Conservation (phyloP, 2,888 invertebrate genomes). For the Gortyna flavago region DNA sequence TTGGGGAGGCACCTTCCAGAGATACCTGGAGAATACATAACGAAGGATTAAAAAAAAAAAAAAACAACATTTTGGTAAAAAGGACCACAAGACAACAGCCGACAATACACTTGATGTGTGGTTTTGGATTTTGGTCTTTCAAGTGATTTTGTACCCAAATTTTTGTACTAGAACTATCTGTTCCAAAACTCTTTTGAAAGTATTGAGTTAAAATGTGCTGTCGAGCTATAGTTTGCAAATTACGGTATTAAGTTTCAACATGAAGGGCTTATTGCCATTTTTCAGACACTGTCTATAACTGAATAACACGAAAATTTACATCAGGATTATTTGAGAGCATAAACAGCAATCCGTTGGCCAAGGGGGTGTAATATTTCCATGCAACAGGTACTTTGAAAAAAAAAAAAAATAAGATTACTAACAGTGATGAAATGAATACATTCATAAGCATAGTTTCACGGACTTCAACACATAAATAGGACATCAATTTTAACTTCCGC, state of each 20-base stretch:
- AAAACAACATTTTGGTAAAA: neutral
- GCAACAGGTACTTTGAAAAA: neutral
- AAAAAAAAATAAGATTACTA: slow-evolving; percentile 26
- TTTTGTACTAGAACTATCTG: too few species aligned
- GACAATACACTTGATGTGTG: neutral
- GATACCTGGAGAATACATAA: slow-evolving; percentile 80
- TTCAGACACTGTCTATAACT: too few species aligned
- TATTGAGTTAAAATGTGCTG: too few species aligned
- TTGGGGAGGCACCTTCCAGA: slow-evolving; percentile 91
- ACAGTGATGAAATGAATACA: neutral
- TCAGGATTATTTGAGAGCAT: neutral
- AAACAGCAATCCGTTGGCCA: too few species aligned
- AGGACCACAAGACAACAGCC: neutral
- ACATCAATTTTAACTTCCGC: slow-evolving; percentile 71
- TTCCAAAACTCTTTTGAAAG: too few species aligned
- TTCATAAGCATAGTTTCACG: neutral
- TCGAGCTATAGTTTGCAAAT: neutral
- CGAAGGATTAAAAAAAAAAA: neutral
- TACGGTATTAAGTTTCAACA: neutral
- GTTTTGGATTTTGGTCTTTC: neutral
- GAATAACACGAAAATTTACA: neutral
- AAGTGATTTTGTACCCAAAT: neutral
- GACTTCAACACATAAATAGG: slow-evolving; percentile 59
- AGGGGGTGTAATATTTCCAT: neutral
- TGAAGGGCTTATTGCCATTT: neutral